Conservation (phyloP, 2,113 vertebrate species). For the Grus americana region DNA sequence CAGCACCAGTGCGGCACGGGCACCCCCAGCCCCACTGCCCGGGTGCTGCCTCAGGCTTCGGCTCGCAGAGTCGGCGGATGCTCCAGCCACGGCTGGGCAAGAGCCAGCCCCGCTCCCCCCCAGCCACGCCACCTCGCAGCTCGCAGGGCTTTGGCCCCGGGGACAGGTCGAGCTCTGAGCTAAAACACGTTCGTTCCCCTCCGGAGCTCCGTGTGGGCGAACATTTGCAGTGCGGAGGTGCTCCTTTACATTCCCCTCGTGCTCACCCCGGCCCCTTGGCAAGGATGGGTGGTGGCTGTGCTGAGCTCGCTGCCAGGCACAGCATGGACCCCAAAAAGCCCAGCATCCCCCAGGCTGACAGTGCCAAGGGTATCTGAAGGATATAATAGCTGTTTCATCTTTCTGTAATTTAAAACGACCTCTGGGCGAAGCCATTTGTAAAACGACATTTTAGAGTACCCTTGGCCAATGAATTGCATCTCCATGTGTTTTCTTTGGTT, state of each 20-base stretch:
- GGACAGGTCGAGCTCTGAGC: neutral
- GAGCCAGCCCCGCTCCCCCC: neutral
- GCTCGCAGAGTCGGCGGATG: neutral
- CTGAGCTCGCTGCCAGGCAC: neutral
- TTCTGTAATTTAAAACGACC: neutral
- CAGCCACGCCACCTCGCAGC: neutral
- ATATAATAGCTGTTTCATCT: neutral
- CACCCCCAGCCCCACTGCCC: neutral
- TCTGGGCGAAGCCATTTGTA: neutral
- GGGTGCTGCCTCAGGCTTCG: neutral
- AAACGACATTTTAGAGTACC: neutral
- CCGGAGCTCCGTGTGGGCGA: neutral
- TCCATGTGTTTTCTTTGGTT: neutral
- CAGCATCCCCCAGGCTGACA: fast-evolving
- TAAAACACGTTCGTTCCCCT: neutral
- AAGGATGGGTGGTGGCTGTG: neutral
- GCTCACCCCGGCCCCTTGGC: neutral
- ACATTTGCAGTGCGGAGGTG: neutral
- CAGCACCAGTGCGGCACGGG: fast-evolving
- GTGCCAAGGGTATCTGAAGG: neutral
- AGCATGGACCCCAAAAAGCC: neutral
- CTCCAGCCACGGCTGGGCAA: neutral
- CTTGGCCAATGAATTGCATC: neutral
- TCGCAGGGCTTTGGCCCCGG: neutral
- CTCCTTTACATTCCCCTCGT: neutral